Percentiles rank a stretch among this genome's conserved stretches.
These are phyloP conservation scores for Corvus cornix DNA, from an alignment of 2,113 vertebrate genomes.

Conservation along the genomic window DNA sequence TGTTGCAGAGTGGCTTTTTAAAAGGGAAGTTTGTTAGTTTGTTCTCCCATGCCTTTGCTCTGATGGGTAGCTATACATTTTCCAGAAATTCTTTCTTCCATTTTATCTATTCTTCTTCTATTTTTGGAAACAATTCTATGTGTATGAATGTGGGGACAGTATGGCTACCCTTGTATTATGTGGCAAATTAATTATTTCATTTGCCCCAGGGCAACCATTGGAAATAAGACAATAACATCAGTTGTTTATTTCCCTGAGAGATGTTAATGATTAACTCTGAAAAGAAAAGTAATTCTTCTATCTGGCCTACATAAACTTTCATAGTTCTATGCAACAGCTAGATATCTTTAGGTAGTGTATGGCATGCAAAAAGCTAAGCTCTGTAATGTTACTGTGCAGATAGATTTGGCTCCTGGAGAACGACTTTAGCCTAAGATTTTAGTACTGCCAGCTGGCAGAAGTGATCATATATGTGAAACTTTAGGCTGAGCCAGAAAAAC, in stretches of 20 bases:
- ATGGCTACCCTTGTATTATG: not conserved
- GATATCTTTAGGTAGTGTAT: constrained; percentile 53
- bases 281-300: constrained; percentile 60
- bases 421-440: constrained; percentile 16
- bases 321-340: constrained; percentile 33
- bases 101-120: not conserved
- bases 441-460: constrained; percentile 54
- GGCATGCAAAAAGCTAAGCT: constrained; percentile 50
- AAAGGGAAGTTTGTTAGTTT: not conserved
- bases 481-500: constrained; percentile 64
- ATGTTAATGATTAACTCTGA: constrained; percentile 67
- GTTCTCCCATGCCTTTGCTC: not conserved
- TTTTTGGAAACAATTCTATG: constrained; percentile 13
- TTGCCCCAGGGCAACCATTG: constrained; percentile 46
- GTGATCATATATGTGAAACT: constrained; percentile 47
- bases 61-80: not conserved
- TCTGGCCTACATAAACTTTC: constrained; percentile 46
- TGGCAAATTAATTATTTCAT: constrained; percentile 55
- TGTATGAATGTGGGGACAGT: not conserved
- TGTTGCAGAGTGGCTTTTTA: not conserved
- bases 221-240: constrained; percentile 60
- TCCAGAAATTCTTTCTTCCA: constrained; percentile 11
- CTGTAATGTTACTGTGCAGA: not conserved
- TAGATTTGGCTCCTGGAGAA: constrained; percentile 46
- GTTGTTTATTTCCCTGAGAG: constrained; percentile 59